Base-by-base conservation (phyloP, 2,888 invertebrate genomes). In the Orthosia gracilis region DNA sequence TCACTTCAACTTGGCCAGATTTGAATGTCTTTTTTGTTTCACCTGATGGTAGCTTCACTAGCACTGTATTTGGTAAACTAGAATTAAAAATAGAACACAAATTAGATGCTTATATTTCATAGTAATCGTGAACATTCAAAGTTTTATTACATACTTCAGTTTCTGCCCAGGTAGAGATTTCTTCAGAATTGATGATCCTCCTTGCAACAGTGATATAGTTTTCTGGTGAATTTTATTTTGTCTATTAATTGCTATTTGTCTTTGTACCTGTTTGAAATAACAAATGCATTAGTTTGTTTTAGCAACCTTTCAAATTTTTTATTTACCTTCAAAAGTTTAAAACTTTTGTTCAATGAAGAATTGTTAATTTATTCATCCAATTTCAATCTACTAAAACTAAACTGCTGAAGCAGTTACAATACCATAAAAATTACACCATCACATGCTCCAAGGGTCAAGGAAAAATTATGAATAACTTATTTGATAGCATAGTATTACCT, bases 171-270 rank as follows among this genome's bases (percentile, higher is more conserved):
- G 87, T 18, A 89, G 88, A 69, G 93, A 91, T 85, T 96, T 96
- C 89, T 96, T 97, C 73, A 97, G 90, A 80, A 97, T 85, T 45
- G 97, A 97, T 58, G 97, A 96, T 80, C 97, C 98, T 70, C 98
- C 98, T 95, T 98, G 98, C 70, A 98, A 93, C 62, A 98, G 92
- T 58, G 98, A 98, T 85, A 98, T 95, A 59, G 98, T 98, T 88
- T 97, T 97, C 82, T 96, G 96, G 90, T 98, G 98, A 83, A 97
- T 97, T 92, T 97, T 97, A 86, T 97, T 97, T 90, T 98, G 98
- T 73, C 97, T 94, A 91, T 98, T 98, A 68, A 98, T 97, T 52
- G 98, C 97, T 85, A 98, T 98, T 92, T 98, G 98, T 85, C 98
- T 97, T 93, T 98, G 98, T 62, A 98, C 98, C 96, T 96, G 91